These are phyloP conservation scores for Nipponia nippon DNA, from an alignment of 2,113 vertebrate species.

Conservation along the genomic window DNA sequence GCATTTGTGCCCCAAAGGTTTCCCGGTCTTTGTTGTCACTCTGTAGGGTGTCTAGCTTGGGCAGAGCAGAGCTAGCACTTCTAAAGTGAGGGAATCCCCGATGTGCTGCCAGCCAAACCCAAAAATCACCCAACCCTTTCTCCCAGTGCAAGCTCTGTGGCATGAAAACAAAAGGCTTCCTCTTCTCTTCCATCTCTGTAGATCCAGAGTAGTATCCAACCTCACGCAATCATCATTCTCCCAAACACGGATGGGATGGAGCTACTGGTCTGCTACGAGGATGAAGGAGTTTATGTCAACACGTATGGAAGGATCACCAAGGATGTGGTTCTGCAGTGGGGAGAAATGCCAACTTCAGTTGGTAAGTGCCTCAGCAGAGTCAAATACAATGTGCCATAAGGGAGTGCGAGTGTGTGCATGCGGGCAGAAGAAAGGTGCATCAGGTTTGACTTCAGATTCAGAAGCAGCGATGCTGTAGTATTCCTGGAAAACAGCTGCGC, in stretches of 20 bases:
- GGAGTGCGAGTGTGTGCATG: fast-evolving
- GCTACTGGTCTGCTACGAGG: conserved; percentile 97
- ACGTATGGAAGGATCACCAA: conserved; percentile 98
- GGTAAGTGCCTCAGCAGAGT: conserved; percentile 73
- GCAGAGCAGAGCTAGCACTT: background rate
- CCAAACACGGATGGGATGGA: conserved; percentile 98
- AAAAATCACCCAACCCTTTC: background rate
- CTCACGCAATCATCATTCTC: conserved; percentile 97
- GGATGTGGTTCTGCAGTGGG: conserved; percentile 98
- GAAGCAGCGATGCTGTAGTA: background rate
- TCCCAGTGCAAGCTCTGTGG: background rate
- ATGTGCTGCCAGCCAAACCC: background rate
- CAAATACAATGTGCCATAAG: fast-evolving
- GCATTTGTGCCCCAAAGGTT: background rate
- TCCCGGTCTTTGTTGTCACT: background rate
- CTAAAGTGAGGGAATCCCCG: background rate
- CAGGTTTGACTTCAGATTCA: background rate
- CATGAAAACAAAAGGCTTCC: background rate
- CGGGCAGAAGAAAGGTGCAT: background rate
- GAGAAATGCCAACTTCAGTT: conserved; percentile 99
- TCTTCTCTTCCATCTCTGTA: conserved; percentile 44
- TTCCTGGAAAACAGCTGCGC: background rate
- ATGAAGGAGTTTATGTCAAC: conserved; percentile 98
- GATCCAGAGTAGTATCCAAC: conserved; percentile 96
- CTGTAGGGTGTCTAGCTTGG: background rate